These are phyloP conservation scores for Lasioglossum baleicum DNA, from an alignment of 1,140 invertebrate genomes.

Conservation along the genomic window DNA sequence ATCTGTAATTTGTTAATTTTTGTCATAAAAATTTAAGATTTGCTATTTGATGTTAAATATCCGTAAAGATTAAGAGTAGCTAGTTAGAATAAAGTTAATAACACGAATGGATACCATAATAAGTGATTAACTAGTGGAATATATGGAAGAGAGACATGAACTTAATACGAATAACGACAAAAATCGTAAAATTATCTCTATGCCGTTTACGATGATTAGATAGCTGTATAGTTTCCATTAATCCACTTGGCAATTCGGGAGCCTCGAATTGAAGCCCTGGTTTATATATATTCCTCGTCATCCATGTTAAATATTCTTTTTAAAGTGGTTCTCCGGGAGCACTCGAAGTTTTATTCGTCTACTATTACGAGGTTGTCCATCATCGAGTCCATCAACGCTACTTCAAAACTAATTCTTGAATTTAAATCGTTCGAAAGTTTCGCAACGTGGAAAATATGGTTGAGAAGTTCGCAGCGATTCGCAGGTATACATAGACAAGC, in stretches of 20 bases:
- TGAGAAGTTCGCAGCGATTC: neutral
- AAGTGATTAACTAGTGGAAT: too few species aligned
- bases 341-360: neutral
- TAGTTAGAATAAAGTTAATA: too few species aligned
- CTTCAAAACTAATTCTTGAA: slow-evolving; percentile 17
- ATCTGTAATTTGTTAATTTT: too few species aligned
- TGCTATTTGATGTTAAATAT: too few species aligned
- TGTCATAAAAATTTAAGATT: too few species aligned
- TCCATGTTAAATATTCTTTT: slow-evolving; percentile 5
- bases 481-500: slow-evolving; percentile 10
- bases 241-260: neutral
- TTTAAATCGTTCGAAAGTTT: slow-evolving; percentile 36
- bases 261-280: neutral
- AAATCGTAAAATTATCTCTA: neutral
- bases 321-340: neutral
- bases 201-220: neutral
- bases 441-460: slow-evolving; percentile 47
- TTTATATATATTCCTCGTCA: neutral
- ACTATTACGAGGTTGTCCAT: neutral
- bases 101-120: too few species aligned
- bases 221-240: neutral
- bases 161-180: neutral
- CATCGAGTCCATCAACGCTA: slow-evolving; percentile 19
- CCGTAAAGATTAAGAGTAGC: too few species aligned
- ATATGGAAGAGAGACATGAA: neutral